Base-by-base conservation (phyloP, 2,797 vertebrate species). In the Scomberomorus guttatus region DNA sequence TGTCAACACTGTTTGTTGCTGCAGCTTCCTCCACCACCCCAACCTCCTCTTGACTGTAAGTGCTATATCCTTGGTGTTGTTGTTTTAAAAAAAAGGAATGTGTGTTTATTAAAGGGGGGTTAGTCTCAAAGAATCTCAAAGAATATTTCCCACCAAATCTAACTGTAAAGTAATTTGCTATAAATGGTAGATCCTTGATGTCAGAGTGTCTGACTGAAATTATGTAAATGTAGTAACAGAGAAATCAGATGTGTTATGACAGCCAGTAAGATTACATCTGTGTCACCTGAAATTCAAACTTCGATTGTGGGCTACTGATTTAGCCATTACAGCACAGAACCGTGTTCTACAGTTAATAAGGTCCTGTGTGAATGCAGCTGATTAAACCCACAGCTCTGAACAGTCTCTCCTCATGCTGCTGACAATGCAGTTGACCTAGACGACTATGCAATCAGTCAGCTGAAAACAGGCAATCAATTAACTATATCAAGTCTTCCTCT, bases 381-480 rank as follows among this genome's bases (percentile, higher is more conserved):
- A 68, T 72, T 32, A 37, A 73, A 62, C 10, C 50, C 29, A 14
- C 1, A 29, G 27, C 48, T 52, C 59, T 42, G 18, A 64, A 22
- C 6, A 29, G 57, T 42, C 18, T 59, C 42, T 57, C 14, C 55
- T 61, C 6, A 8, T 10, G 17, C 65, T 68, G 74, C 68, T 73
- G 69, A 69, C 63, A 46, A 12, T 22, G 48, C 51, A 66, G 42
- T 70, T 39, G 44, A 32, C 25, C 37, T 3, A 3, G 25, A 51
- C 34, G 14, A 24, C 2, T 61, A 39, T 42, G 55, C 50, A 22
- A 39, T 57, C 80, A 59, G 24, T 44, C 63, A 57, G 44, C 60
- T 52, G 61, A n/a, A 72, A 79, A 76, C 57, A 75, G 24, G 4
- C 32, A 62, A 12, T 75, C 37, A 64, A 25, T 68, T 42, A 68